Conservation (phyloP, 2,797 vertebrate genomes). For the Pseudochirops cupreus region DNA sequence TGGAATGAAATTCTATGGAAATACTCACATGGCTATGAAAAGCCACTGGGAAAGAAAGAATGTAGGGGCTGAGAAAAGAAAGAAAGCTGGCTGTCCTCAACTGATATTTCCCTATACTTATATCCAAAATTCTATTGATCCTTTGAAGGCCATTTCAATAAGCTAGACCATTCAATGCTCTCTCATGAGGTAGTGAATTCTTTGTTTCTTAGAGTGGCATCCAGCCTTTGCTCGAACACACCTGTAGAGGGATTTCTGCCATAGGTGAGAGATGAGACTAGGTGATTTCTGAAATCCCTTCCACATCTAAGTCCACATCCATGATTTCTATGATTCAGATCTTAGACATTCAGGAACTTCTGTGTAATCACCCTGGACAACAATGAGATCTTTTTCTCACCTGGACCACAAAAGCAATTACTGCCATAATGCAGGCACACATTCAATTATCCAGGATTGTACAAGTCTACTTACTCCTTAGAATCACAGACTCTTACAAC, state of each 20-base stretch:
- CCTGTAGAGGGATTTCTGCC: not conserved
- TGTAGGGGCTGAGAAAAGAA: not conserved
- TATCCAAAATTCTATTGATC: not conserved
- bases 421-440: not conserved
- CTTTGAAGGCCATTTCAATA: not conserved
- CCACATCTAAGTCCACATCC: not conserved
- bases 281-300: not conserved
- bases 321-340: not conserved
- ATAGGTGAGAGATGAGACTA: not conserved
- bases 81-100: not conserved
- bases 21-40: not conserved
- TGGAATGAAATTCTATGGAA: not conserved
- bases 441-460: not conserved
- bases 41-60: not conserved
- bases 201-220: not conserved
- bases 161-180: not conserved
- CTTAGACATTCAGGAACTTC: not conserved
- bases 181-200: not conserved
- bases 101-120: not conserved
- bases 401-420: not conserved
- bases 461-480: not conserved
- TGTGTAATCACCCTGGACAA: not conserved
- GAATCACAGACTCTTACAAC: not conserved
- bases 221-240: not conserved
- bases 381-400: not conserved